Conservation (phyloP, 2,888 invertebrate genomes). For the Nemotelus nigrinus region DNA sequence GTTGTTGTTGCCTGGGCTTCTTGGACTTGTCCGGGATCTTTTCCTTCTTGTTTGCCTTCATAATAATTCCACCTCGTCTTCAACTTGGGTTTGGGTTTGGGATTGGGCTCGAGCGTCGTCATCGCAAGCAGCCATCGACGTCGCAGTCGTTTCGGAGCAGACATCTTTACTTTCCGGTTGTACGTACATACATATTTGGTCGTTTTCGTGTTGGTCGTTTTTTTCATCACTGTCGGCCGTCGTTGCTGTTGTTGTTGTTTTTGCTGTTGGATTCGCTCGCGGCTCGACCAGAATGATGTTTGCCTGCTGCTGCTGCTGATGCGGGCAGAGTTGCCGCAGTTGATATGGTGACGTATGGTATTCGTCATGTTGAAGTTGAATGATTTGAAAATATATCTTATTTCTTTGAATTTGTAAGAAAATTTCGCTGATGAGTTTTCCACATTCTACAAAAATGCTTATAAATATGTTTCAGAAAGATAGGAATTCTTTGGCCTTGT, state of each 20-base stretch:
- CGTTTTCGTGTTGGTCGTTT: not conserved
- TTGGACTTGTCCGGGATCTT: conserved; percentile 36
- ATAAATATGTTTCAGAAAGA: too few species aligned
- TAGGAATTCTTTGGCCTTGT: too few species aligned
- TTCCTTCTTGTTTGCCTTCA: conserved; percentile 40
- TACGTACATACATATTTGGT: not conserved
- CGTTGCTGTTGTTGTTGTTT: not conserved
- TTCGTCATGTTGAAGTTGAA: too few species aligned
- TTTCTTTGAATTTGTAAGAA: too few species aligned
- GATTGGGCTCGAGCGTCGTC: too few species aligned
- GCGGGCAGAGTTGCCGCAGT: too few species aligned
- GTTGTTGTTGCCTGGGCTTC: conserved; percentile 28
- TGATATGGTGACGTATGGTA: too few species aligned
- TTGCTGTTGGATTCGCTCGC: not conserved
- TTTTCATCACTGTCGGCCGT: not conserved
- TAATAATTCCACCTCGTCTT: conserved; percentile 34
- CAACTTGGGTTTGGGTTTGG: not conserved
- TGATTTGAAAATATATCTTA: too few species aligned
- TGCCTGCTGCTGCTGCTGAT: too few species aligned
- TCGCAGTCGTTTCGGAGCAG: conserved; percentile 18
- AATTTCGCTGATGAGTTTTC: too few species aligned
- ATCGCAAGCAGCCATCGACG: not conserved
- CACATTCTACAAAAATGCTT: too few species aligned
- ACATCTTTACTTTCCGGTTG: conserved; percentile 43
- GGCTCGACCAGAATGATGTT: too few species aligned